phyloP scores from a whole-genome alignment of 2,888 invertebrate genomes.

The Pollenia amentaria region DNA sequence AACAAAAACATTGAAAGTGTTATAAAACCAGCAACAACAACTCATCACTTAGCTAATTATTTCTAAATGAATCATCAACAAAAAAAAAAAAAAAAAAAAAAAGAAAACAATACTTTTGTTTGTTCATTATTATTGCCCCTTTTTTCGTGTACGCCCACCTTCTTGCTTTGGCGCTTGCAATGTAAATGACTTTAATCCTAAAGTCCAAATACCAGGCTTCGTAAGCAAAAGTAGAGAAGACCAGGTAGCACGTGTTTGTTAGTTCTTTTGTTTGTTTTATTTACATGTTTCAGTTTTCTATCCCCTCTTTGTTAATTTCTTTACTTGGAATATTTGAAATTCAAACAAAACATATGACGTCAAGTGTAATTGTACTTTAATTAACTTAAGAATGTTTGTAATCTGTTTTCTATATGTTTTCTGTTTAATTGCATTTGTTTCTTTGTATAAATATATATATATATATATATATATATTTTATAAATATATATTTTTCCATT shows the following conservation, averaged over 20 bases:
- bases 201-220: too few relatives aligned
- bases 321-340: neutral
- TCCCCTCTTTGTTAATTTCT: neutral
- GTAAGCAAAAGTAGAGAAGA: neutral
- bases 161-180: too few relatives aligned
- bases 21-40: slow-evolving; percentile 34
- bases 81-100: neutral
- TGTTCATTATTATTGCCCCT: neutral
- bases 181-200: too few relatives aligned
- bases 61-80: slow-evolving; percentile 48
- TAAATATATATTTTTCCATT: neutral
- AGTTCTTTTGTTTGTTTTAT: neutral
- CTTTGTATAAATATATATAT: neutral
- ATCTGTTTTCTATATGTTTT: neutral
- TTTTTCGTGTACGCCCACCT: neutral
- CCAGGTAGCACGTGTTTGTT: slow-evolving; percentile 47
- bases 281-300: neutral
- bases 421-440: slow-evolving; percentile 5
- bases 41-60: slow-evolving; percentile 44
- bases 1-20: slow-evolving; percentile 30
- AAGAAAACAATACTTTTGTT: neutral
- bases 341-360: neutral
- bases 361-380: neutral
- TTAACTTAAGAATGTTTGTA: slow-evolving; percentile 39
- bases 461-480: too few relatives aligned